phyloP scores from a whole-genome alignment of 2,113 vertebrate genomes.

The Lophotis ruficrista region DNA sequence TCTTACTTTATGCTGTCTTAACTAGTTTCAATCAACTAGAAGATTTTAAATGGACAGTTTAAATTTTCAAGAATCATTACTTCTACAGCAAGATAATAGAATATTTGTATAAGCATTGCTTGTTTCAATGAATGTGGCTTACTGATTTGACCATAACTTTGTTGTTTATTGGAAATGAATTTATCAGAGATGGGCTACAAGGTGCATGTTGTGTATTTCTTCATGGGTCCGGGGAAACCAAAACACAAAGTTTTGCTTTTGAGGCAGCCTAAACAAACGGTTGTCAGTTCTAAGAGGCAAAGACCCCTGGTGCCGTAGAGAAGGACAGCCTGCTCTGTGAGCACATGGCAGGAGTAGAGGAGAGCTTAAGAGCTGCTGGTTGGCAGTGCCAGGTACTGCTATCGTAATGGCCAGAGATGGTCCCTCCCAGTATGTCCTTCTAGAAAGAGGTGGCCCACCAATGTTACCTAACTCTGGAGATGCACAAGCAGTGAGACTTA shows the following conservation, averaged over 20 bases:
- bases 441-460: not conserved
- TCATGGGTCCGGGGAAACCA: too few species aligned
- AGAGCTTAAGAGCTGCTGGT: not conserved
- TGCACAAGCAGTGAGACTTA: not conserved
- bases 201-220: not conserved
- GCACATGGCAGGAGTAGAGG: accelerated
- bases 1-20: not conserved
- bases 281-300: not conserved
- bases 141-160: not conserved
- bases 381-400: accelerated
- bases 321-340: accelerated
- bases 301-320: accelerated
- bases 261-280: too few species aligned
- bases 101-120: not conserved
- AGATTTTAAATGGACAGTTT: not conserved
- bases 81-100: not conserved
- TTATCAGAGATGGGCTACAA: not conserved
- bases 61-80: not conserved
- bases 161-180: not conserved
- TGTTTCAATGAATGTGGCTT: not conserved
- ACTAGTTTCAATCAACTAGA: not conserved
- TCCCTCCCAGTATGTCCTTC: accelerated
- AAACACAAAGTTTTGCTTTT: too few species aligned
- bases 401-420: not conserved
- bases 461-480: not conserved